A percentile compares a stretch with the other conserved stretches of the same genome.
These are phyloP conservation scores for Drosophila jambulina DNA, from an alignment of 1,140 invertebrate species.

Conservation along the genomic window DNA sequence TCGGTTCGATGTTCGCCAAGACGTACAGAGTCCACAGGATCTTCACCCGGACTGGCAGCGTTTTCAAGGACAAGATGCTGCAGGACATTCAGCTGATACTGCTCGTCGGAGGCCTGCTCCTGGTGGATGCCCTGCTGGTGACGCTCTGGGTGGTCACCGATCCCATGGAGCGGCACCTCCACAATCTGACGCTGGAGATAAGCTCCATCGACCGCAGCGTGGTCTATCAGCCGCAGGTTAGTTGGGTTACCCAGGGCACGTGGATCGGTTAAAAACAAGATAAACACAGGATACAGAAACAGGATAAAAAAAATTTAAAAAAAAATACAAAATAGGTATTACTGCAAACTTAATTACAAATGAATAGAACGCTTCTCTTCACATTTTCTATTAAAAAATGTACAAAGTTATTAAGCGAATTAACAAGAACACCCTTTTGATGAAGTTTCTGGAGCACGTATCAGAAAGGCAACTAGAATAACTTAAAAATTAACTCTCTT, in stretches of 20 bases:
- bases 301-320: too few relatives aligned
- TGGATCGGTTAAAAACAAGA: too few relatives aligned
- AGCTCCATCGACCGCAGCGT: constrained; percentile 91
- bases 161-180: constrained; percentile 93
- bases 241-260: background rate
- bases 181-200: constrained; percentile 93
- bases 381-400: too few relatives aligned
- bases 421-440: too few relatives aligned
- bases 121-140: constrained; percentile 92
- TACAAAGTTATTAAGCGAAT: too few relatives aligned
- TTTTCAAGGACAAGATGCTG: constrained; percentile 90
- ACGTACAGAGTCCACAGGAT: constrained; percentile 95
- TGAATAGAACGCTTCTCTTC: too few relatives aligned
- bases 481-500: too few relatives aligned
- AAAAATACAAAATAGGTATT: too few relatives aligned
- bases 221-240: constrained; percentile 94
- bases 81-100: constrained; percentile 94
- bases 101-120: constrained; percentile 90
- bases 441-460: too few relatives aligned
- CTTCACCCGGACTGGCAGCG: constrained; percentile 89
- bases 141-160: constrained; percentile 93
- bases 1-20: constrained; percentile 96
- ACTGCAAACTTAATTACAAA: too few relatives aligned
- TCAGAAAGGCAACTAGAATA: too few relatives aligned
- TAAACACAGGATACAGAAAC: too few relatives aligned